Evolutionary conservation across 2,888 invertebrate species (phyloP).

Genomic region (Nudaria mundana): DNA sequence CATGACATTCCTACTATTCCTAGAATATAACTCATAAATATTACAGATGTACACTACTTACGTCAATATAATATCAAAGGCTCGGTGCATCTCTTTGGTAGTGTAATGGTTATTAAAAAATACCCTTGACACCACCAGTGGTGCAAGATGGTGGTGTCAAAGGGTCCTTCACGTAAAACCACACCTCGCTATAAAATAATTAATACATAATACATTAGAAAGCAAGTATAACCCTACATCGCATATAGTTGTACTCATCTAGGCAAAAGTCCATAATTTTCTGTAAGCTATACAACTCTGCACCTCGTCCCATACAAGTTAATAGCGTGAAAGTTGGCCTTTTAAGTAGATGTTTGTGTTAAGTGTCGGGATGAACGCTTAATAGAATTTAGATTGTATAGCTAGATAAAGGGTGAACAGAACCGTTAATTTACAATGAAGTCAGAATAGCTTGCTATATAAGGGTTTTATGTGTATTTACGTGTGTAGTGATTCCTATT

Average conservation of each 20-base stretch:
- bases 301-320: slow-evolving; percentile 23
- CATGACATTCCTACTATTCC: too few relatives aligned
- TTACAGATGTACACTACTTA: too few relatives aligned
- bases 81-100: too few relatives aligned
- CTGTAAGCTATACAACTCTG: slow-evolving; percentile 11
- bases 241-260: slow-evolving; percentile 13
- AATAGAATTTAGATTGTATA: slow-evolving; percentile 32
- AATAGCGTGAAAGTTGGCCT: slow-evolving; percentile 38
- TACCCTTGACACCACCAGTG: too few relatives aligned
- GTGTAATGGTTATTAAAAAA: too few relatives aligned
- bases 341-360: slow-evolving; percentile 36
- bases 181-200: slow-evolving; percentile 1
- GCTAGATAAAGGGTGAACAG: slow-evolving; percentile 6
- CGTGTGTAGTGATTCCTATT: neutral
- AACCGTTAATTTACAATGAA: slow-evolving; percentile 6
- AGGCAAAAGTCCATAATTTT: slow-evolving; percentile 2
- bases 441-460: slow-evolving; percentile 4
- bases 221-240: slow-evolving; percentile 4
- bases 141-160: too few relatives aligned
- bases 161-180: too few relatives aligned
- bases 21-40: too few relatives aligned
- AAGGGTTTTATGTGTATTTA: slow-evolving; percentile 6
- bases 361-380: slow-evolving; percentile 27
- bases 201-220: slow-evolving; percentile 4
- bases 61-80: too few relatives aligned